Conservation (phyloP, 2,113 vertebrate species). For the Perca schrenkii region DNA sequence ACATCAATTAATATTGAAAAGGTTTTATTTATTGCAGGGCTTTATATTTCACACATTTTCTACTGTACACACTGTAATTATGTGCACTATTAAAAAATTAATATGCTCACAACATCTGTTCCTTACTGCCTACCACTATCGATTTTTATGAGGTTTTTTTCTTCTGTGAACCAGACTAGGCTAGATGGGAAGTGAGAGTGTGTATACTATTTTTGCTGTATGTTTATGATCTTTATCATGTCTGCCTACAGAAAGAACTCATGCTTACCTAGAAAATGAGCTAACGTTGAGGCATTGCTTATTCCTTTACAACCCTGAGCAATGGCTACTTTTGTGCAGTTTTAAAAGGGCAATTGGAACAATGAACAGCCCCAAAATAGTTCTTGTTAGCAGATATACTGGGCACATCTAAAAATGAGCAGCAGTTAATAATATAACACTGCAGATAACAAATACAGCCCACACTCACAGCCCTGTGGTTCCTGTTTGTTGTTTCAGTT, state of each 20-base stretch:
- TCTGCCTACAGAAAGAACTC: constrained; percentile 6
- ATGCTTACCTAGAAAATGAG: constrained; percentile 32
- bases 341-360: constrained; percentile 16
- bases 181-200: not conserved
- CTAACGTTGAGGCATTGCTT: not conserved
- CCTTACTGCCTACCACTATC: not conserved
- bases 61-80: constrained; percentile 17
- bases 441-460: not conserved
- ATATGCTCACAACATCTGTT: not conserved
- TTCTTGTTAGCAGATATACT: not conserved
- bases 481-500: constrained; percentile 12
- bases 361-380: constrained; percentile 5
- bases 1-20: not conserved
- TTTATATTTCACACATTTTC: constrained; percentile 20
- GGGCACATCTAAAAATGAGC: constrained; percentile 14
- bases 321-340: constrained; percentile 24
- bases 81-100: not conserved
- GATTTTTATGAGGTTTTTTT: constrained; percentile 26
- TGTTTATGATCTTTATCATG: constrained; percentile 31
- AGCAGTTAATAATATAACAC: constrained; percentile 22
- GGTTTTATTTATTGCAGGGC: not conserved
- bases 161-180: not conserved
- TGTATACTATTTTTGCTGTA: not conserved
- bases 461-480: not conserved
- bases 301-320: constrained; percentile 10